Conservation (phyloP, 2,797 vertebrate species). For the Alectoris magna region DNA sequence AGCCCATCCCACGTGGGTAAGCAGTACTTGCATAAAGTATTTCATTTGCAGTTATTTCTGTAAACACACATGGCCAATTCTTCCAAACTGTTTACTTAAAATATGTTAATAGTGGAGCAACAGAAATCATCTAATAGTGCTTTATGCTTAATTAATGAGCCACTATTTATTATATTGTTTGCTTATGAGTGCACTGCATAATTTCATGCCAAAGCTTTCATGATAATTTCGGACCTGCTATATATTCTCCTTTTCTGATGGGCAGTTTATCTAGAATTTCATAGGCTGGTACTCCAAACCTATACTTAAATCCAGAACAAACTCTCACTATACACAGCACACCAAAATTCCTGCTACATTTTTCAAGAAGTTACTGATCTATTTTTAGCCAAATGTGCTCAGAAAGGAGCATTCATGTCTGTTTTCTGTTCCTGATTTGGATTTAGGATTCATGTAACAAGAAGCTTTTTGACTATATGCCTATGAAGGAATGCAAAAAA, state of each 20-base stretch:
- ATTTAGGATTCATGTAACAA: neutral
- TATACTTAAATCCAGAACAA: neutral
- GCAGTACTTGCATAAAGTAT: slow-evolving; percentile 5
- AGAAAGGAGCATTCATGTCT: neutral
- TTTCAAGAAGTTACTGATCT: neutral
- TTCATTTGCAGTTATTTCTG: slow-evolving; percentile 42
- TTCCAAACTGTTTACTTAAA: slow-evolving; percentile 44
- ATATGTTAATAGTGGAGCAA: neutral
- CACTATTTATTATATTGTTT: slow-evolving; percentile 26
- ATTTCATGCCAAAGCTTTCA: neutral
- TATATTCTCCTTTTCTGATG: neutral
- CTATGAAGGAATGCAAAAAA: neutral
- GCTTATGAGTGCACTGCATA: neutral
- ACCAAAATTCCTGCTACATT: neutral
- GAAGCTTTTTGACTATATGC: neutral
- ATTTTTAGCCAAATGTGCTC: neutral
- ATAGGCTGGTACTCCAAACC: neutral
- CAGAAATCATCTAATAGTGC: slow-evolving; percentile 11
- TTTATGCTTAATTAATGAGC: slow-evolving; percentile 44
- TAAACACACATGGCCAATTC: slow-evolving; percentile 50
- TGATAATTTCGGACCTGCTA: neutral
- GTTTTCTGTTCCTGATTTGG: neutral
- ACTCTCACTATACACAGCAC: neutral
- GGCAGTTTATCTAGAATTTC: neutral
- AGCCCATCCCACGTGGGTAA: neutral